A percentile compares a stretch with the other conserved stretches of the same genome.
These are phyloP conservation scores for Cylloceria caligata DNA, from an alignment of 2,888 invertebrate species.

Conservation along the genomic window DNA sequence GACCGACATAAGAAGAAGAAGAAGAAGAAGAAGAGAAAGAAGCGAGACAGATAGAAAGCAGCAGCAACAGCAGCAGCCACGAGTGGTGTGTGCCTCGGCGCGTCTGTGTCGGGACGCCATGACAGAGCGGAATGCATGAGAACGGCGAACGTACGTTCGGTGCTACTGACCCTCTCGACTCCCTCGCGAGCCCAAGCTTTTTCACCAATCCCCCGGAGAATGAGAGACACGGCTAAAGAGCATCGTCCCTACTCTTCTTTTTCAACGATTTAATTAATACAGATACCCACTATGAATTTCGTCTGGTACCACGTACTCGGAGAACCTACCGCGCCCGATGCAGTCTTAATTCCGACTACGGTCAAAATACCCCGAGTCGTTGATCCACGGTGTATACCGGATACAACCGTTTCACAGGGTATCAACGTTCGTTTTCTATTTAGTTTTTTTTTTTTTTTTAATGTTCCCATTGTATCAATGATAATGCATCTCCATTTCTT, in stretches of 20 bases:
- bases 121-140: slow-evolving; percentile 84
- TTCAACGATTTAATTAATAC: slow-evolving; percentile 45
- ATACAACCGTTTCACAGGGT: too few species aligned
- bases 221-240: slow-evolving; percentile 59
- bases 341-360: slow-evolving; percentile 35
- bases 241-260: slow-evolving; percentile 20
- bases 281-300: slow-evolving; percentile 27
- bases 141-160: slow-evolving; percentile 75
- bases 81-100: slow-evolving; percentile 72
- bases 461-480: too few species aligned
- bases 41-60: slow-evolving; percentile 66
- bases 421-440: too few species aligned
- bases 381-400: too few species aligned
- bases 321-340: slow-evolving; percentile 59
- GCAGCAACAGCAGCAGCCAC: slow-evolving; percentile 31
- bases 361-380: not conserved
- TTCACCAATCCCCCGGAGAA: slow-evolving; percentile 58
- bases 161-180: slow-evolving; percentile 81
- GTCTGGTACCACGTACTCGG: not conserved
- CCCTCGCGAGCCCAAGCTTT: slow-evolving; percentile 65
- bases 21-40: slow-evolving; percentile 61
- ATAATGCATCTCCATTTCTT: too few species aligned
- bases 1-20: slow-evolving; percentile 61
- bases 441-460: too few species aligned
- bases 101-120: slow-evolving; percentile 80